Base-by-base conservation (phyloP, 1,140 invertebrate species). In the Drosophila miranda region DNA sequence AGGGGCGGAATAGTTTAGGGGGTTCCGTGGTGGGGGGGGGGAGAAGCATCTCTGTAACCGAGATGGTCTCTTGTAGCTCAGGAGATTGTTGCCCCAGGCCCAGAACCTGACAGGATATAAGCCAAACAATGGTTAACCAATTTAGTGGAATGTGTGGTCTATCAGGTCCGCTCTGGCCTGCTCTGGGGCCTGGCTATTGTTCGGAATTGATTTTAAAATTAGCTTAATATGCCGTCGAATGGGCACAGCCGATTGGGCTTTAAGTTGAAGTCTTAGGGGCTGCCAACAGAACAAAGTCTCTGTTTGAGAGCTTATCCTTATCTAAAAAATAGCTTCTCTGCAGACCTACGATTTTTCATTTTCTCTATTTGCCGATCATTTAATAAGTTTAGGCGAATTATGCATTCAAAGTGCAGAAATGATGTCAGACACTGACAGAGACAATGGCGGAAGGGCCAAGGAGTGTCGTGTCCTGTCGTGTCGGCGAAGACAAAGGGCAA, bases 321-420 rank as follows among this genome's bases (percentile, higher is more conserved):
- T 66, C 48, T 30, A 43, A 49, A 45, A 13, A 50, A 45, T 16
- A 38, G 38, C 41, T 14, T 44, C 55, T 28, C 2, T 19, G 41
- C 21, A 19, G 30, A n/a, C 46, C n/a, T 49, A 9, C 13, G 9
- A 41, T 45, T 30, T 23, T 55, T 26, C 42, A 54, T 34, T 71
- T 58, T 51, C 58, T 61, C 21, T 30, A 16, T 30, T 23, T 14
- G 3, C 8, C 11, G 19, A 56, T 56, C 75, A 75, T 61, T 63
- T 83, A 83, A 83, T 74, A 55, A 74, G 79, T 84, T 83, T 83
- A 78, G 57, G 45, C 23, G 70, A 79, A 84, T 78, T 83, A 75
- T 78, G 72, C 66, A 83, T 83, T 83, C 75, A 75, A 59, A 64
- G 71, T 54, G 75, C 58, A 83, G 67, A 78, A 82, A 84, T 84